Evolutionary conservation across 2,797 vertebrate species (phyloP).

Genomic region (Gymnothorax reevesii): DNA sequence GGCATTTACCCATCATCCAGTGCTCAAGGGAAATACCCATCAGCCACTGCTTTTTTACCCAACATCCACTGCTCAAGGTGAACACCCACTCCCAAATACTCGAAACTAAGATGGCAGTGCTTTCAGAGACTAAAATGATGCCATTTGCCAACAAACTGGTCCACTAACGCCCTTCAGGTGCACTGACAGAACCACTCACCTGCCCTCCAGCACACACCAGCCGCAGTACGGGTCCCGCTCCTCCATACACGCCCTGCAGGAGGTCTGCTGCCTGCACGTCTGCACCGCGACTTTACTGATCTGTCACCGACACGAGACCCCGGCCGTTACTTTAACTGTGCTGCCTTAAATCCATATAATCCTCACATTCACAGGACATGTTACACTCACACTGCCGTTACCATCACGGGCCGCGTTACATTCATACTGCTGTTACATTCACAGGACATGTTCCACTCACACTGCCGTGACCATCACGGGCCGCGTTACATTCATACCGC

Average conservation of each 20-base stretch:
- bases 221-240: conserved; percentile 92
- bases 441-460: neutral
- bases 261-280: conserved; percentile 75
- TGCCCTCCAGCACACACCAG: conserved; percentile 93
- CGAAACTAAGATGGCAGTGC: too few species aligned
- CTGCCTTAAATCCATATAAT: neutral
- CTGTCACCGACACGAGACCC: conserved; percentile 61
- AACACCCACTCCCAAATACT: too few species aligned
- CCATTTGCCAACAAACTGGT: too few species aligned
- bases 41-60: too few species aligned
- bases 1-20: too few species aligned
- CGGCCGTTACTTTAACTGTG: conserved; percentile 35
- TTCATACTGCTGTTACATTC: neutral
- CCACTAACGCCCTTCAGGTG: neutral
- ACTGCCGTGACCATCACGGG: neutral
- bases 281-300: conserved; percentile 88
- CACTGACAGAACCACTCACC: conserved; percentile 59
- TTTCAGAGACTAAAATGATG: too few species aligned
- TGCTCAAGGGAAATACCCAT: too few species aligned
- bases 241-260: conserved; percentile 82
- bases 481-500: neutral
- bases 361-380: neutral
- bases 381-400: neutral
- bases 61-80: conserved; percentile 6
- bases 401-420: neutral